Conservation (phyloP, 2,888 invertebrate genomes). For the Bombylius major region DNA sequence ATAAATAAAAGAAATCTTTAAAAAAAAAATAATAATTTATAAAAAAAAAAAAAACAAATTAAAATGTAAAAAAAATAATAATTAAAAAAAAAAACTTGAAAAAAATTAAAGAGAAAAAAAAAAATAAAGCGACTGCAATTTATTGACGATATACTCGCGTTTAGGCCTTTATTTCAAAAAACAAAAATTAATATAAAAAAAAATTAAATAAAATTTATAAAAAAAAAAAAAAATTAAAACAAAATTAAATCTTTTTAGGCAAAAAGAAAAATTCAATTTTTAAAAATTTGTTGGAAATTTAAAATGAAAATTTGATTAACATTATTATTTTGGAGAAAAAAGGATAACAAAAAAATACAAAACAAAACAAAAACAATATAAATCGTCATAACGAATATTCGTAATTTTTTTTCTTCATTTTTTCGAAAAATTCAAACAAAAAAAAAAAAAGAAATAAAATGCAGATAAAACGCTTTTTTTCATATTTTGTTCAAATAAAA, state of each 20-base stretch:
- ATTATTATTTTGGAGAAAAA: constrained; percentile 5
- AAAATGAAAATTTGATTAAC: constrained; percentile 12
- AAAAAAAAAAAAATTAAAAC: too few relatives aligned
- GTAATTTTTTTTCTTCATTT: too few relatives aligned
- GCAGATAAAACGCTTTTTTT: too few relatives aligned
- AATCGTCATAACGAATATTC: too few relatives aligned
- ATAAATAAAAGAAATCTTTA: constrained; percentile 6
- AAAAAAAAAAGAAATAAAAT: too few relatives aligned
- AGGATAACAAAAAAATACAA: constrained; percentile 7
- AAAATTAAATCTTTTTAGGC: too few relatives aligned
- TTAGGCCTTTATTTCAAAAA: constrained; percentile 54
- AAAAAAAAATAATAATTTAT: constrained; percentile 16
- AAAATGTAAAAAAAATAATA: not conserved
- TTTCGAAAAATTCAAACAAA: too few relatives aligned
- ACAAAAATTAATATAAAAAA: constrained; percentile 32
- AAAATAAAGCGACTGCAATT: constrained; percentile 37
- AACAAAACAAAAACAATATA: constrained; percentile 4
- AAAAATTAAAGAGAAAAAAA: not conserved
- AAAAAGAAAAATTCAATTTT: too few relatives aligned
- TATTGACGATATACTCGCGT: constrained; percentile 52
- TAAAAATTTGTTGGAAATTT: constrained; percentile 29
- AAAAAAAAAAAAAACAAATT: constrained; percentile 10
- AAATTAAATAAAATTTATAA: constrained; percentile 25
- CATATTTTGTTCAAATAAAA: too few relatives aligned
- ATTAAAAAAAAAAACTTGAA: not conserved